Evolutionary conservation across 1,140 invertebrate species (phyloP).

Genomic region (Reticulitermes speratus): DNA sequence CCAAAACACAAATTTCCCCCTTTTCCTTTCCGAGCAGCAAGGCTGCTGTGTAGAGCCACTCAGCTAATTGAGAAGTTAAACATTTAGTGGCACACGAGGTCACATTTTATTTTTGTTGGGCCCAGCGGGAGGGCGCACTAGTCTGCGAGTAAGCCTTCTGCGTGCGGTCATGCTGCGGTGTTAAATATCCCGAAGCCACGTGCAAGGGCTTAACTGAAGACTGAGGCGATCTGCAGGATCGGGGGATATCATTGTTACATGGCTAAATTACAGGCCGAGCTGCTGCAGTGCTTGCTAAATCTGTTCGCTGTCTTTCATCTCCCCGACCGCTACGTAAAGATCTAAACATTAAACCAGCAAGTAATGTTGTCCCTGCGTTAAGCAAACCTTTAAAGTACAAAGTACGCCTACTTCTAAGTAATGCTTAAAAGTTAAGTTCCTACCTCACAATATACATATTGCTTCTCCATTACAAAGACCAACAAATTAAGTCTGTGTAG

Average conservation of each 20-base stretch:
- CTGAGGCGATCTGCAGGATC: background rate
- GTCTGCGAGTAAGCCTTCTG: background rate
- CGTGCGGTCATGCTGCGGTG: background rate
- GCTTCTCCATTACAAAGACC: no score
- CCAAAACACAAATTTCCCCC: background rate
- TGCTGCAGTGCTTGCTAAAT: background rate
- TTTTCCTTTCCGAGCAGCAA: background rate
- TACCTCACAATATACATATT: no score
- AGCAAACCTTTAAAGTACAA: no score
- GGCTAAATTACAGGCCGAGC: background rate
- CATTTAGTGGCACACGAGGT: background rate
- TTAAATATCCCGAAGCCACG: constrained; percentile 3
- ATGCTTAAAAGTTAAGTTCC: no score
- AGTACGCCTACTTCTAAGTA: no score
- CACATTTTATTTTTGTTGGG: background rate
- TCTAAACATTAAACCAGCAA: background rate
- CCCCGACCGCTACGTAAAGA: background rate
- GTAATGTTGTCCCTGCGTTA: no score
- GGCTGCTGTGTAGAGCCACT: background rate
- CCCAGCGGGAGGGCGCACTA: background rate
- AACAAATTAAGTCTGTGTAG: no score
- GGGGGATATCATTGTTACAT: background rate
- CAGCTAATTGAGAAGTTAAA: background rate
- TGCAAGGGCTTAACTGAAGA: background rate
- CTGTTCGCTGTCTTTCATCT: background rate